Percentiles rank a stretch among this genome's conserved stretches.
Evolutionary conservation across 1,140 invertebrate species (phyloP).

Genomic region (Theocolax elegans): DNA sequence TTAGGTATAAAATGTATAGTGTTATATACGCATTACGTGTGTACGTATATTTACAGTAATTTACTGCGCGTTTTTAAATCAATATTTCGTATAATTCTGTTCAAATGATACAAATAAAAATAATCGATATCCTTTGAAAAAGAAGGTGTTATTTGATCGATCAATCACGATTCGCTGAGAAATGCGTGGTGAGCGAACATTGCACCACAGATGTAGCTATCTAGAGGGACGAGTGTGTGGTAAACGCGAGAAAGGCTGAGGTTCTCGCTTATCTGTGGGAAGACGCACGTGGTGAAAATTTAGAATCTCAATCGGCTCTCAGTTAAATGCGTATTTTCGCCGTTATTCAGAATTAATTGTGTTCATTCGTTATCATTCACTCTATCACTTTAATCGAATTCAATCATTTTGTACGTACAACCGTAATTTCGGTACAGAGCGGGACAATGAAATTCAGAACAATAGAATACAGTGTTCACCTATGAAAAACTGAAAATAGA

Average conservation of each 20-base stretch:
- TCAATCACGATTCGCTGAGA: not conserved
- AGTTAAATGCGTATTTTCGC: not conserved
- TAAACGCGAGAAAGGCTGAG: not conserved
- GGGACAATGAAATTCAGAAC: too few species aligned
- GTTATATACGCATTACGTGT: too few species aligned
- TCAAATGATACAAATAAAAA: too few species aligned
- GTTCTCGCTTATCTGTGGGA: not conserved
- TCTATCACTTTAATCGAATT: not conserved
- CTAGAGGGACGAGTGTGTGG: not conserved
- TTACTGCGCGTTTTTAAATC: too few species aligned
- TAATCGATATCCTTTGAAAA: too few species aligned
- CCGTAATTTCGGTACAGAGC: not conserved
- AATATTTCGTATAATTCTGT: too few species aligned
- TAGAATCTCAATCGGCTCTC: not conserved
- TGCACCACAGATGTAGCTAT: too few species aligned
- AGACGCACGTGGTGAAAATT: constrained; percentile 4
- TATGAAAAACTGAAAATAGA: too few species aligned
- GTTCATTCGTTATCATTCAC: not conserved
- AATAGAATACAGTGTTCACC: too few species aligned
- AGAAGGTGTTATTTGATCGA: not conserved
- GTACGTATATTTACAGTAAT: too few species aligned
- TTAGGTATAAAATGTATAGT: too few species aligned
- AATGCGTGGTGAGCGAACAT: too few species aligned
- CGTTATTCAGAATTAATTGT: not conserved
- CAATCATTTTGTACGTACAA: not conserved